Evolutionary conservation across 2,888 invertebrate species (phyloP), one percentile per base, ranked within the genome.

Genomic region (Lochmaea capreae): DNA sequence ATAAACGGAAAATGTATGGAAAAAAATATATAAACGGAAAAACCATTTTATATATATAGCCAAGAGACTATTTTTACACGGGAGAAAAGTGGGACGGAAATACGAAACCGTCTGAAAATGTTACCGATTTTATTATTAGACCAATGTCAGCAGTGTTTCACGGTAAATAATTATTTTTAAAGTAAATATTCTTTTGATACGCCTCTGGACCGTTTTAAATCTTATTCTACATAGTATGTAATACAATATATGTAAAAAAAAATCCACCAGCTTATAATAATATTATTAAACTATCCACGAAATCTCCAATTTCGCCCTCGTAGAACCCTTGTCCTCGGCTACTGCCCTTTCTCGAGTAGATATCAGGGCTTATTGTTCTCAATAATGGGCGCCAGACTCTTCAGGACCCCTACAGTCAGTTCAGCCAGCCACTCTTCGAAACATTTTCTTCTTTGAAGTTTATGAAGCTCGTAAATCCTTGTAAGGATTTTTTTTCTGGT

Each of bases 381-480:
- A 43, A 63, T 63, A 63, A 63, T 63, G 62, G 62, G 62, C 62
- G 62, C 62, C 62, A 63, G 62, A 43, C 62, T 42, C 62, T 43
- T 63, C 62, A 43, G 62, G 62, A 63, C 62, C 62, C 62, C 62
- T 63, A 63, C 62, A 63, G 62, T 42, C 62, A 42, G 39, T 16
- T 22, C 39, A 62, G 26, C 59, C n/a, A 63, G 18, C 62, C 62
- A 43, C 42, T 63, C 54, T 63, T 63, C 62, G 26, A 59, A 59
- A 59, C 49, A 49, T 65, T 46, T 46, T 12, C 49, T 16, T 22
- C 42, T 43, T 59, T 57, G 43, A 39, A 52, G 49, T 69, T 69
- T 69, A 62, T 39, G 69, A 33, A n/a, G 22, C 58, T 69, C 69
- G 69, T 69, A 69, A 69, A 69, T 69, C 16, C 52, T 11, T 39